A percentile compares a stretch with the other conserved stretches of the same genome.
Conservation (phyloP, 2,113 vertebrate genomes). For the Paedocypris sp. region DNA sequence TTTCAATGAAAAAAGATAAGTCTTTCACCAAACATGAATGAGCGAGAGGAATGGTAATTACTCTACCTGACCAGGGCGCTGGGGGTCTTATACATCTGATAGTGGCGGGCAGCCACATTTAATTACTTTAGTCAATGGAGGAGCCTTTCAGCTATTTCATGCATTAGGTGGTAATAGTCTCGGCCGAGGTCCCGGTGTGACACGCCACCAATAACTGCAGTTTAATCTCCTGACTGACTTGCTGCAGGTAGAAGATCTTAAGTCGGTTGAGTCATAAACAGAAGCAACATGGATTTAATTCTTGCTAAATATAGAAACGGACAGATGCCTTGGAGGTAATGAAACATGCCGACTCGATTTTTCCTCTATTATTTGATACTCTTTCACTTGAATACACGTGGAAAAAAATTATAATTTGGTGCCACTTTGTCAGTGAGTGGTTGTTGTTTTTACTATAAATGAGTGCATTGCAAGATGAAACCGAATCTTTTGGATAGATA, state of each 20-base stretch:
- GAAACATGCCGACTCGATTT: no score
- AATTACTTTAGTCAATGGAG: constrained; percentile 27
- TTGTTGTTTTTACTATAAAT: no score
- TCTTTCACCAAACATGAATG: constrained; percentile 20
- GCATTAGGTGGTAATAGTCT: constrained; percentile 25
- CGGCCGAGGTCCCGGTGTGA: constrained; percentile 15
- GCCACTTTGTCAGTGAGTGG: no score
- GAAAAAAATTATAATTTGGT: no score
- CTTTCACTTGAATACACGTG: no score
- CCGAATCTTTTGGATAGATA: no score
- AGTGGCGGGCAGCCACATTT: constrained; percentile 21
- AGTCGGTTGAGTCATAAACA: background rate
- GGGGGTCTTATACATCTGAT: constrained; percentile 6
- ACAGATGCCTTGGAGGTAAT: no score
- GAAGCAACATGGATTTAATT: no score
- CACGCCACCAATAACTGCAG: constrained; percentile 21
- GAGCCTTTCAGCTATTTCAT: constrained; percentile 17
- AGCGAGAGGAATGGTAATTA: constrained; percentile 4
- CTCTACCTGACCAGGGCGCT: constrained; percentile 2
- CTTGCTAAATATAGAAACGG: no score
- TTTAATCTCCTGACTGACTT: constrained; percentile 20
- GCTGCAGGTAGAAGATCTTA: background rate
- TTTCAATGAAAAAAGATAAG: constrained; percentile 20
- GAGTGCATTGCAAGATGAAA: no score
- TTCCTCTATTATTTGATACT: no score